Percentiles rank a stretch among this genome's conserved stretches.
phyloP scores from a whole-genome alignment of 2,888 invertebrate genomes.

The Drosophila tripunctata region DNA sequence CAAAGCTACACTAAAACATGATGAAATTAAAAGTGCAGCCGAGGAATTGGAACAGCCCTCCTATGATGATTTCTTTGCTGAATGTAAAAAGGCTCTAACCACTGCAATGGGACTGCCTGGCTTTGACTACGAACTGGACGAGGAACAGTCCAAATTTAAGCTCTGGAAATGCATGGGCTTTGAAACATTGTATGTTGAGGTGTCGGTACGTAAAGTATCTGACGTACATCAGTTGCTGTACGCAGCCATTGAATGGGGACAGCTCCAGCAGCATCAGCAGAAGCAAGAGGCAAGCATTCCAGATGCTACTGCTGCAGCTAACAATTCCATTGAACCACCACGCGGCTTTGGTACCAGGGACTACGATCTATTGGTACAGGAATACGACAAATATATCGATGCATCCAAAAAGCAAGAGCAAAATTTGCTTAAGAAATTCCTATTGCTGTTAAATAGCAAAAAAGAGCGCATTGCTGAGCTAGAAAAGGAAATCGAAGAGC shows the following conservation, averaged over 20 bases:
- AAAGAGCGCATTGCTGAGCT: constrained; percentile 75
- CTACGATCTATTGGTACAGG: constrained; percentile 34
- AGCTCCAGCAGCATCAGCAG: not conserved
- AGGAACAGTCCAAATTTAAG: constrained; percentile 50
- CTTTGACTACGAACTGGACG: constrained; percentile 71
- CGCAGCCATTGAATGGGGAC: constrained; percentile 56
- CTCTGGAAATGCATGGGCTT: constrained; percentile 67
- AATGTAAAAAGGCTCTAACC: constrained; percentile 68
- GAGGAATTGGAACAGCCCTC: constrained; percentile 70
- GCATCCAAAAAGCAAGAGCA: constrained; percentile 55
- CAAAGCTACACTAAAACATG: constrained; percentile 48
- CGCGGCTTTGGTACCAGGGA: not conserved
- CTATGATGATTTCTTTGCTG: constrained; percentile 59
- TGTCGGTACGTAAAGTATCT: constrained; percentile 43
- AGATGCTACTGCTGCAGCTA: too few species aligned
- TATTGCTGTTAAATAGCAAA: constrained; percentile 73
- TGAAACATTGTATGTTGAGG: constrained; percentile 66
- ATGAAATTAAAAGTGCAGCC: constrained; percentile 65
- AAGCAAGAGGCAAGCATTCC: too few species aligned
- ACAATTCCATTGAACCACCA: too few species aligned
- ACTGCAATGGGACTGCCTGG: constrained; percentile 58
- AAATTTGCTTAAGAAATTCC: constrained; percentile 69
- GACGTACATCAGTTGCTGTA: constrained; percentile 52
- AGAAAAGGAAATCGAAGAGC: constrained; percentile 40
- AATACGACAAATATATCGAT: constrained; percentile 63